These are phyloP conservation scores for Congeria kusceri DNA, from an alignment of 2,888 invertebrate genomes.

Conservation along the genomic window DNA sequence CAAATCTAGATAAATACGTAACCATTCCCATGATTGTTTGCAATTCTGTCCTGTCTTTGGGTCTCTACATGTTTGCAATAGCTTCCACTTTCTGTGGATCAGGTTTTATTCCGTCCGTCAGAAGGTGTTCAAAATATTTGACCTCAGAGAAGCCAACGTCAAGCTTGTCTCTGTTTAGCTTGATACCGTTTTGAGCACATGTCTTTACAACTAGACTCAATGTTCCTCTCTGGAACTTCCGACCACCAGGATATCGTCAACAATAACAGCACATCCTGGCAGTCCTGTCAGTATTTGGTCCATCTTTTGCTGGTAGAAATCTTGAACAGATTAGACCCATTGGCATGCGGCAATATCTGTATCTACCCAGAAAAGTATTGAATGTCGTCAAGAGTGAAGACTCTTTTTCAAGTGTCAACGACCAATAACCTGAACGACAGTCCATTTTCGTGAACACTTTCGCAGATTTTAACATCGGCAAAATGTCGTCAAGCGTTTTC, in stretches of 20 bases:
- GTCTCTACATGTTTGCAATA: slow-evolving; percentile 31
- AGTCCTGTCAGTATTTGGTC: slow-evolving; percentile 11
- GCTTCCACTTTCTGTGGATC: slow-evolving; percentile 45
- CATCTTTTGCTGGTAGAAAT: slow-evolving; percentile 16
- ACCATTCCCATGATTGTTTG: slow-evolving; percentile 5
- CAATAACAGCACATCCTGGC: slow-evolving; percentile 17
- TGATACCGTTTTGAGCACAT: slow-evolving; percentile 10
- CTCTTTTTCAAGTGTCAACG: slow-evolving; percentile 41
- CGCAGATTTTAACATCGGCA: slow-evolving; percentile 42
- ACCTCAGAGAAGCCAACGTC: slow-evolving; percentile 27
- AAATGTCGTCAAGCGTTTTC: slow-evolving; percentile 60
- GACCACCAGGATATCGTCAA: slow-evolving; percentile 9
- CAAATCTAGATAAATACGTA: slow-evolving; percentile 25
- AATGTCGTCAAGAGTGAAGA: slow-evolving; percentile 48
- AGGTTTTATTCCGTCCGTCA: slow-evolving; percentile 35
- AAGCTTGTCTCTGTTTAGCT: slow-evolving; percentile 39
- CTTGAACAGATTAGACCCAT: slow-evolving; percentile 53
- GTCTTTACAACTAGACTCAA: slow-evolving; percentile 9
- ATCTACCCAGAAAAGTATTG: slow-evolving; percentile 43
- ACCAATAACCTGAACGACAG: slow-evolving; percentile 63
- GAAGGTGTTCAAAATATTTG: slow-evolving; percentile 44
- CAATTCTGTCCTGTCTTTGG: slow-evolving; percentile 7
- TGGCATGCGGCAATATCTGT: slow-evolving; percentile 51
- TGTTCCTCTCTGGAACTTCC: slow-evolving; percentile 16
- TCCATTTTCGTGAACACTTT: slow-evolving; percentile 61